These are phyloP conservation scores for Leucoma salicis DNA, from an alignment of 2,888 invertebrate species.

Conservation along the genomic window DNA sequence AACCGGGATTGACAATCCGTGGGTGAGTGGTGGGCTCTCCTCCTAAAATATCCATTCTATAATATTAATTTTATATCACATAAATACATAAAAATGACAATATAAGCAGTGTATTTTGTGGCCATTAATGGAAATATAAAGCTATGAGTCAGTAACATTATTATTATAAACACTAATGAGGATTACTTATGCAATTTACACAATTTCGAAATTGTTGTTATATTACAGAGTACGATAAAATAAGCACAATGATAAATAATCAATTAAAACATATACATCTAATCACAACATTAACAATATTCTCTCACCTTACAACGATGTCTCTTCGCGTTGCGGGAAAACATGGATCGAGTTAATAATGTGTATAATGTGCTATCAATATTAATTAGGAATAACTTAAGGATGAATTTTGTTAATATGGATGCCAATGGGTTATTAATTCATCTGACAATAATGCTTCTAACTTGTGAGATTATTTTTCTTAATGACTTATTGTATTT, in stretches of 20 bases:
- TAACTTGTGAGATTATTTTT: slow-evolving; percentile 44
- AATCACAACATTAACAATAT: slow-evolving; percentile 20
- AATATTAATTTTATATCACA: no score
- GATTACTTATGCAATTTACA: no score
- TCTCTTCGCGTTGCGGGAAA: slow-evolving; percentile 66
- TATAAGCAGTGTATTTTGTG: no score
- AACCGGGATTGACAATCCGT: no score
- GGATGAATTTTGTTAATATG: slow-evolving; percentile 44
- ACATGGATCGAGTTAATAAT: slow-evolving; percentile 56
- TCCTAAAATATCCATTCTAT: no score
- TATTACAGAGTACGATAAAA: not conserved
- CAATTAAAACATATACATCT: slow-evolving; percentile 3
- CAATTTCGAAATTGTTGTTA: no score
- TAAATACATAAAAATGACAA: no score
- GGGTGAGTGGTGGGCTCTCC: no score
- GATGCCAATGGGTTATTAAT: slow-evolving; percentile 42
- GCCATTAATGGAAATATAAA: no score
- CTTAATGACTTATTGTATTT: slow-evolving; percentile 1
- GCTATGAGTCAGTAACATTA: no score
- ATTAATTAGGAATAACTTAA: slow-evolving; percentile 25
- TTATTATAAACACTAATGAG: no score
- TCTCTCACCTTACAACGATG: slow-evolving; percentile 55
- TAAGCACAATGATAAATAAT: not conserved
- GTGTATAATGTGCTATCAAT: slow-evolving; percentile 64
- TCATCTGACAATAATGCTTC: slow-evolving; percentile 52